A percentile compares a stretch with the other conserved stretches of the same genome.
Conservation (phyloP, 2,888 invertebrate species). For the Allygus modestus region DNA sequence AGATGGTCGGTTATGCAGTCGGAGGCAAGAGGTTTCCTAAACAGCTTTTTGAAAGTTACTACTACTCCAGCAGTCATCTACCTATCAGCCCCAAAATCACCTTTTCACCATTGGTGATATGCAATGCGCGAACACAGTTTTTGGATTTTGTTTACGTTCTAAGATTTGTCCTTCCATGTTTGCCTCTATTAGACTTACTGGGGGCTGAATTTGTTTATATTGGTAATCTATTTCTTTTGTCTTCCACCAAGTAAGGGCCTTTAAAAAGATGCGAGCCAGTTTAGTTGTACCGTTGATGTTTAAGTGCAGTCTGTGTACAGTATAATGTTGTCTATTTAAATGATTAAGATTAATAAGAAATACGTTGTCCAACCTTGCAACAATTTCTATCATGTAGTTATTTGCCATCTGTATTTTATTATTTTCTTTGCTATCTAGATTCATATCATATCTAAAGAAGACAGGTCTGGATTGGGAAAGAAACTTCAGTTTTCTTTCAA, state of each 20-base stretch:
- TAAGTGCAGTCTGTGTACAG: not conserved
- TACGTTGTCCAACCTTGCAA: not conserved
- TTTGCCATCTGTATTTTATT: too few relatives aligned
- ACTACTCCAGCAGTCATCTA: slow-evolving; percentile 1
- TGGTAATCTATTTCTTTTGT: not conserved
- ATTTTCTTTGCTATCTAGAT: too few relatives aligned
- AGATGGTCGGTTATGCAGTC: not conserved
- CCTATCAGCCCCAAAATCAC: slow-evolving; percentile 12
- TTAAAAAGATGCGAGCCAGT: not conserved
- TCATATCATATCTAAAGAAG: too few relatives aligned
- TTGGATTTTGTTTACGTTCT: too few relatives aligned
- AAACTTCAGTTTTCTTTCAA: too few relatives aligned
- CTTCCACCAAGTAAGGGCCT: slow-evolving; percentile 2
- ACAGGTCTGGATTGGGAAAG: too few relatives aligned
- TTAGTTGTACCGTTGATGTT: not conserved
- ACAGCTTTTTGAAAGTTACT: not conserved
- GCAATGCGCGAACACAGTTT: not conserved
- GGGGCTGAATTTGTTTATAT: not conserved
- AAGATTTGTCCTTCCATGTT: too few relatives aligned
- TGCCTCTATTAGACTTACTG: too few relatives aligned
- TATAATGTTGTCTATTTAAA: slow-evolving; percentile 14
- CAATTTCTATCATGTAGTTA: too few relatives aligned
- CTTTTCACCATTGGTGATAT: too few relatives aligned
- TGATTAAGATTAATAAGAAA: not conserved
- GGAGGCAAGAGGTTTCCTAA: not conserved